Base-by-base conservation (phyloP, 37 sponge, comb jelly and placozoan species). In the Crambe crambe region DNA sequence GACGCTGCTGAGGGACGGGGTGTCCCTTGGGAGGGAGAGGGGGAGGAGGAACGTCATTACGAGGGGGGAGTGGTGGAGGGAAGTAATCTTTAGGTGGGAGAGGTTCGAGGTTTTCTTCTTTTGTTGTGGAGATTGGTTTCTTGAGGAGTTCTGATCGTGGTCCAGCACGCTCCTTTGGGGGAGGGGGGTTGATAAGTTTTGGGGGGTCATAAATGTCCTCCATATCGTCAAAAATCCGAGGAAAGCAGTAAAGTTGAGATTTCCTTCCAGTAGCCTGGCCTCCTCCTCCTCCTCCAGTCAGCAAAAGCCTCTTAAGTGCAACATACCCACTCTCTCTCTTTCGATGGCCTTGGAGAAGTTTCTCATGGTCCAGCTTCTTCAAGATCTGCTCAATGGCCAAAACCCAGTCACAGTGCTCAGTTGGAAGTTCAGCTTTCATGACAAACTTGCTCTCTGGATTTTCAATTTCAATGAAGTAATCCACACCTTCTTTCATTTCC, bases 341-440 rank as follows among this genome's bases (percentile, higher is more conserved):
- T 21, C 68, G 57, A 36, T 76, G 64, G 0, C 70, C 82, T 2
- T 58, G 51, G 17, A 87, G 61, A 4, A 80, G 26, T 26, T 76
- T 63, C 36, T 43, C 36, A 29, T 27, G n/a, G 0, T 67, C 57
- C 34, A 59, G 40, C 3, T 76, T 61, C 37, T 44, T 32, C 36
- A 87, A 59, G 22, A 76, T 59, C 27, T 40, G 62, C 70, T 87
- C 82, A 39, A 87, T 59, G 6, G 59, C 71, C 35, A 75, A 35
- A 0, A 81, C 75, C 88, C 88, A 87, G 27, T 87, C 82, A 27
- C 37, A 81, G 37, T 87, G 88, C 18, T 87, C 88, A 3, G 76
- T 81, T 10, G 82, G 77, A 21, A 56, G 40, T 8, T 80, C 88
- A 15, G 88, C 88, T 2, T 68, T 37, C 3, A 87, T 58, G 31